Base-by-base conservation (phyloP, 2,888 invertebrate species). In the Tenthredo mesomela region DNA sequence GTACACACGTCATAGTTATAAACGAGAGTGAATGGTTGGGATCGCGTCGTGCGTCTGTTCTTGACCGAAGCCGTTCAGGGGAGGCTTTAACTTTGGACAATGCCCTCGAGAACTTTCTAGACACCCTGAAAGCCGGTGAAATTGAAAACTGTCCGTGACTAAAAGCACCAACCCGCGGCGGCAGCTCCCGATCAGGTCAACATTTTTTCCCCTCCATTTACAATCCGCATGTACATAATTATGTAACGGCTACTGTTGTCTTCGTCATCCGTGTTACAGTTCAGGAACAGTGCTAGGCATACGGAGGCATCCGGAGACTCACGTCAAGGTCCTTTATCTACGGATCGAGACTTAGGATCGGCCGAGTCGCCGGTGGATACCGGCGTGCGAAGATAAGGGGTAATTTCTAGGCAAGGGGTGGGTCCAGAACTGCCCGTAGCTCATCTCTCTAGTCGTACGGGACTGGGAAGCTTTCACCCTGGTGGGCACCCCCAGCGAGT, bases 381-480 rank as follows among this genome's bases (percentile, higher is more conserved):
- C 91, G 92, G 89, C 88, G 88, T 88, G 88, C 88, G 89, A 88
- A 92, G 92, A 92, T 92, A 92, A 92, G 92, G 92, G 91, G 90
- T 92, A 92, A 92, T 92, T 92, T 92, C 92, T 91, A 90, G 87
- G 89, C 87, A 88, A 87, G 88, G 89, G 89, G 89, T 89, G 89
- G 91, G 92, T 90, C 90, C 90, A 91, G 87, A 91, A 90, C 91
- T 91, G 91, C 89, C 92, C 92, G 91, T 92, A 91, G 91, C 92
- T 92, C 92, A 92, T 92, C 92, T 91, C 87, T 87, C 61, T 43
- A 58, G 65, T 29, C 47, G 43, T 67, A 70, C 82, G 82, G 78
- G 71, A 82, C 82, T 75, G 84, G 21, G 61, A 86, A 85, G 73
- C 87, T 85, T 84, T 86, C 85, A 86, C 86, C 86, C 86, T 83